Base-by-base conservation (phyloP, 2,797 vertebrate genomes). In the Paratrypauchen microcephalus region DNA sequence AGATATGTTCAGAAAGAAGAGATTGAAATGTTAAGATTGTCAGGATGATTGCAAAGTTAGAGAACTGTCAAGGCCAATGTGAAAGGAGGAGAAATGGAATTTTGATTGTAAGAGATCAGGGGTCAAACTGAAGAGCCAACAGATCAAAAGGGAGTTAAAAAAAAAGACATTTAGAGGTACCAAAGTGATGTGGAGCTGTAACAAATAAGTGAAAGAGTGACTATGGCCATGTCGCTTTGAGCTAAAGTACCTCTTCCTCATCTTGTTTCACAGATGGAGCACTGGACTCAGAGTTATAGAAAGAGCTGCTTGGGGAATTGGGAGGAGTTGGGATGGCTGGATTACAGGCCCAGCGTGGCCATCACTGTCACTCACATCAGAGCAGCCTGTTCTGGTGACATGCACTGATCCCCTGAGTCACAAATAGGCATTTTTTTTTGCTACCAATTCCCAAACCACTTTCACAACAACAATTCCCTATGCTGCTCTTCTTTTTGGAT, bases 321-420 rank as follows among this genome's bases (percentile, higher is more conserved):
- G 81, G 83, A 62, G 71, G 83, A 82, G 75, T 70, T 65, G 84
- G 83, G 83, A 76, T 83, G 6, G 62, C 59, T 75, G 87, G 85
- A 86, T 90, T 61, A 74, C 65, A 13, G 74, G 65, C 83, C 84
- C 90, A 85, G 73, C 69, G 77, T 81, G 75, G 83, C 87, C 84
- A 86, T 93, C 88, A 91, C 88, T 92, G 92, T 89, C 91, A 92
- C 73, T 91, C 90, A 86, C 61, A 76, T 84, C 86, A 81, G 75
- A 75, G 74, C 65, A 83, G 76, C 59, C 26, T 61, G 65, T 86
- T 70, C 75, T 70, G 70, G 80, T 90, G 91, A 90, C 91, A 88
- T 68, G 73, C 47, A 47, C 61, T 71, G 71, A 77, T 88, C 89
- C 88, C 87, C 52, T 2, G 85, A 81, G 87, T 80, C 75, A 21